Evolutionary conservation across 2,113 vertebrate genomes (phyloP), one percentile per base, ranked within the genome.

Genomic region (Noturus placidus): DNA sequence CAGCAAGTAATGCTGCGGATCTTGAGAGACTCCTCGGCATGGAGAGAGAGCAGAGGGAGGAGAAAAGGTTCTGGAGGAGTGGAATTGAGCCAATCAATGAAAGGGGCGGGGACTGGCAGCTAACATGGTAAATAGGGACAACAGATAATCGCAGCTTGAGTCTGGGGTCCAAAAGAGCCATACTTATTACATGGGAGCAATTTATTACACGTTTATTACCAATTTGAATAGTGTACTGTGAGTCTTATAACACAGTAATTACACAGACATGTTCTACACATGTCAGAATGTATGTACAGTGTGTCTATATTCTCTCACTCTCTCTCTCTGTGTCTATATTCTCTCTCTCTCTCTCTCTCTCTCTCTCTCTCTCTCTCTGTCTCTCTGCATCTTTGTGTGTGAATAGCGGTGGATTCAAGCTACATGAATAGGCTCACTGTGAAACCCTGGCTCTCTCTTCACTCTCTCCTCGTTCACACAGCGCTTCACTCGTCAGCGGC

Each of bases 341-440:
- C 22, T 17, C 25, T 50, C 14, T 76, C 42, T 50, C 17, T 20
- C 35, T 85, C 50, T 86, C 50, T 54, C 14, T 80, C 35, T 54
- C 42, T 50, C 42, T 52, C 14, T 80, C 35, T 54, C 22, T 52
- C 46, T 54, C 14, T 77, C 27, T 42, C 13, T 54, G 0, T 86
- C 42, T 88, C 42, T 92, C 89, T 93, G 92, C 90, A 35, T 83
- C 93, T 95, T 94, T 95, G 94, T 95, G 93, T 93, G 92, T 91
- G 93, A 95, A 84, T 89, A 87, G 83, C 86, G 94, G 89, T 92
- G 94, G 91, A 94, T 92, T 92, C 92, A 89, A 91, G 90, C 92
- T 92, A 91, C 92, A 95, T 95, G 95, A 95, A 95, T 95, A 93
- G 93, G 92, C 94, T 92, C 94, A 95, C 93, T 95, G 94, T 95